Base-by-base conservation (phyloP, 2,113 vertebrate genomes). In the Hemiscyllium ocellatum region DNA sequence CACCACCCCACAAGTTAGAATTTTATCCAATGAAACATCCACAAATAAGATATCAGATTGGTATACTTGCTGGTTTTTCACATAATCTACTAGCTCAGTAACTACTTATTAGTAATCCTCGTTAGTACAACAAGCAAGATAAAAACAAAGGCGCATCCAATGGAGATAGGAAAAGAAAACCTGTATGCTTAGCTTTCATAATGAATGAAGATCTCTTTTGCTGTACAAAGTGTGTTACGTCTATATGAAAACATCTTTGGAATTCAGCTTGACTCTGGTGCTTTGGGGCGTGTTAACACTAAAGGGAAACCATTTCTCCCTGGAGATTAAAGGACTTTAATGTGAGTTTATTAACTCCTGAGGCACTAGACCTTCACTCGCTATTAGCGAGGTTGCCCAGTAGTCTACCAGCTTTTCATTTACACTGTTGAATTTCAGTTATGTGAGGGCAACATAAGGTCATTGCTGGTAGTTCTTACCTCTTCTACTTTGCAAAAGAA, bases 221-320 rank as follows among this genome's bases (percentile, higher is more conserved):
- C 89, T 66, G 61, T 37, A 61, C 89, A 37, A n/a, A 66, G 61
- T 66, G 65, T 66, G 61, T 93, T 66, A 93, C 61, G 61, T 93
- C 61, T 66, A 17, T 68, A 61, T 42, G 65, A 66, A 93, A 93
- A 66, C 56, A 93, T 93, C 61, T 37, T 93, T 93, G 89, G 89
- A 66, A 93, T 93, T 93, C 56, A 93, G 61, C n/a, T 93, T 65
- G 80, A 93, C 61, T 93, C 61, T 93, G 17, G n/a, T 93, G 61
- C 89, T 93, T 93, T 66, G 52, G 89, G 89, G 89, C 61, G n/a
- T 93, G 89, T 66, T 93, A 66, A 61, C 37, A 22, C 56, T 66
- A 65, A 93, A 93, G 89, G 89, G 89, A 93, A 93, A 37, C 61
- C 61, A 68, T 93, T 93, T 93, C 61, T 93, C 56, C 89, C 89